phyloP scores from a whole-genome alignment of 2,113 vertebrate genomes.

The Thryonomys swinderianus region DNA sequence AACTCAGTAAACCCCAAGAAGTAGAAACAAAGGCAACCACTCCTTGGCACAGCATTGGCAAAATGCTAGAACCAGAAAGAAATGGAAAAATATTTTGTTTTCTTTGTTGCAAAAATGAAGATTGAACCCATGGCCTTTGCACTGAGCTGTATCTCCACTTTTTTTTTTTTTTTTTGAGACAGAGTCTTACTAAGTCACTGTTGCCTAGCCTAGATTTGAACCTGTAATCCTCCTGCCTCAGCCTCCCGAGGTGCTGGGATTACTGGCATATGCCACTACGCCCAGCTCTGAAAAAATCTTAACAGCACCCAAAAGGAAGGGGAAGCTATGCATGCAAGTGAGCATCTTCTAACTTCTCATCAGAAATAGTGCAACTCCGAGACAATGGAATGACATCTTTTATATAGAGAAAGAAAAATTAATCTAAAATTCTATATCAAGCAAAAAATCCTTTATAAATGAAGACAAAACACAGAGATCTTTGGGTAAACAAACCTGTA shows the following conservation, averaged over 20 bases:
- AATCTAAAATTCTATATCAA: constrained; percentile 19
- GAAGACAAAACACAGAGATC: constrained; percentile 21
- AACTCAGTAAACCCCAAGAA: not conserved
- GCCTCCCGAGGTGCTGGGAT: not conserved
- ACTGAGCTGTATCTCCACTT: not conserved
- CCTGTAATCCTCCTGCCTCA: not conserved
- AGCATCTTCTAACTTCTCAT: not conserved
- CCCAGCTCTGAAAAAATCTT: not conserved
- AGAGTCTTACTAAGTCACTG: not conserved
- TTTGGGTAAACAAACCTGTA: constrained; percentile 27
- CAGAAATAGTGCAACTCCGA: constrained; percentile 26
- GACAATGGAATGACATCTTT: not conserved
- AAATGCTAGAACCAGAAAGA: not conserved
- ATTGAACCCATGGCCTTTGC: not conserved
- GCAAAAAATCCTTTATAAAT: constrained; percentile 46
- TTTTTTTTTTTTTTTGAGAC: not conserved
- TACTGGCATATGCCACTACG: not conserved
- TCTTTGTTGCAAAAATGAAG: not conserved
- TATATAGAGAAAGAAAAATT: not conserved
- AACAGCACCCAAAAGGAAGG: not conserved
- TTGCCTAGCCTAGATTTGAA: not conserved
- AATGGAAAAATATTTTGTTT: not conserved
- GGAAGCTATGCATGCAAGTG: not conserved
- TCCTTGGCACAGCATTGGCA: not conserved
- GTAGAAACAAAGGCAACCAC: not conserved